Base-by-base conservation (phyloP, 2,797 vertebrate species). In the Ibycter americanus region DNA sequence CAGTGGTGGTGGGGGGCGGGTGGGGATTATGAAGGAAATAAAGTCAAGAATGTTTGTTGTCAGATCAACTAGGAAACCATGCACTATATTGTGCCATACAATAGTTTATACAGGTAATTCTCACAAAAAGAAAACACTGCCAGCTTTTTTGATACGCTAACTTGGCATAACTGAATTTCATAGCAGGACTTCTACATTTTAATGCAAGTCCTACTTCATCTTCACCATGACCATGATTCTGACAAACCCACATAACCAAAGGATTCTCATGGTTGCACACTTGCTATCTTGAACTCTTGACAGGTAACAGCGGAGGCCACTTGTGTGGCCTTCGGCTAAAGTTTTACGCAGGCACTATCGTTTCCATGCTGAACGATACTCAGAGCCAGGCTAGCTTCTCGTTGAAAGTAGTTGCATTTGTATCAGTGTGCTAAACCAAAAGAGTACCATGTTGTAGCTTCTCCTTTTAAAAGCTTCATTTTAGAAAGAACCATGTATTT, bases 251-350 rank as follows among this genome's bases (percentile, higher is more conserved):
- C 26, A 3, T 56, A n/a, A 67, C 25, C 66, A 15, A 63, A 76
- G 19, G 36, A 26, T 51, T 7, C 26, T 76, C 22, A 8, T 25
- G 23, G 4, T 15, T 73, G 5, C 2, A 0, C 3, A 0, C 58
- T 73, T 47, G 21, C 26, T 72, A 4, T 42, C 40, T 72, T 44
- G 14, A 65, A 2, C 32, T 72, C 49, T 18, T 26, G 29, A 38
- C 44, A 55, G 32, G 18, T 17, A 18, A 9, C 4, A 38, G 0
- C 12, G 27, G 25, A 66, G 36, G 42, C 36, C 40, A 2, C 5
- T 3, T 38, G 36, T 49, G 29, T 13, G 19, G 21, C 23, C 42
- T 85, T 42, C 26, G 12, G 15, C 36, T 3, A 0, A 17, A 52
- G 62, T 47, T 79, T 52, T 8, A 2, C 46, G 19, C 19, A 18